Percentiles rank a stretch among this genome's conserved stretches.
phyloP scores from a whole-genome alignment of 2,113 vertebrate species.

The Megaptera novaeangliae region DNA sequence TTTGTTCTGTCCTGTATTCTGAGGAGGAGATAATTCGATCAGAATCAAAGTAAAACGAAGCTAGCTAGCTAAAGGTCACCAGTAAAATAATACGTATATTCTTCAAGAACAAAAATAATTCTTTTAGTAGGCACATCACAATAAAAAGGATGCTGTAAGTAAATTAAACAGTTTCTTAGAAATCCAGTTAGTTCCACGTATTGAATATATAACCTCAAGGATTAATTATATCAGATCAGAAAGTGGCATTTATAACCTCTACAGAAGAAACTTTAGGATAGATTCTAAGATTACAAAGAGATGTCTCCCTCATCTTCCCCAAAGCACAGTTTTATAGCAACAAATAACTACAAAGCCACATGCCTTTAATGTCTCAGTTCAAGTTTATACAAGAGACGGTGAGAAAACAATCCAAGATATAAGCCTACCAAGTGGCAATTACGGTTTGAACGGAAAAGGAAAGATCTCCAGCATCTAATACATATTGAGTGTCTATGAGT shows the following conservation, averaged over 20 bases:
- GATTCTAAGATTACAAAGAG: not conserved
- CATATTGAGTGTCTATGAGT: not conserved
- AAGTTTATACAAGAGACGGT: not conserved
- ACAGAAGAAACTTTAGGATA: not conserved
- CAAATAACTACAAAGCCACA: not conserved
- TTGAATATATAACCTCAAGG: not conserved
- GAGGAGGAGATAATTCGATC: not conserved
- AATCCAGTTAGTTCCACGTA: not conserved
- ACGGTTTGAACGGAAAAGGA: not conserved
- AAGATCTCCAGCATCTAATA: not conserved
- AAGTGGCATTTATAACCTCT: not conserved
- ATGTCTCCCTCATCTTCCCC: not conserved
- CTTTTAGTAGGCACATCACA: not conserved
- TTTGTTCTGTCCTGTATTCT: not conserved
- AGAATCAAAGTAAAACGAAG: not conserved
- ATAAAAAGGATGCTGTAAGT: not conserved
- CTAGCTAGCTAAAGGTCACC: not conserved
- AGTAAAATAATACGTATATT: not conserved
- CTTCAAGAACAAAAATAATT: not conserved
- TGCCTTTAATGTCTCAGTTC: not conserved
- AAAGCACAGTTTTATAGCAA: not conserved
- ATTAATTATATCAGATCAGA: not conserved
- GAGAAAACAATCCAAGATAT: not conserved
- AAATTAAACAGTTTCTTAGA: not conserved
- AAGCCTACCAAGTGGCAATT: not conserved